Base-by-base conservation (phyloP, 2,113 vertebrate genomes). In the Gobio gobio region DNA sequence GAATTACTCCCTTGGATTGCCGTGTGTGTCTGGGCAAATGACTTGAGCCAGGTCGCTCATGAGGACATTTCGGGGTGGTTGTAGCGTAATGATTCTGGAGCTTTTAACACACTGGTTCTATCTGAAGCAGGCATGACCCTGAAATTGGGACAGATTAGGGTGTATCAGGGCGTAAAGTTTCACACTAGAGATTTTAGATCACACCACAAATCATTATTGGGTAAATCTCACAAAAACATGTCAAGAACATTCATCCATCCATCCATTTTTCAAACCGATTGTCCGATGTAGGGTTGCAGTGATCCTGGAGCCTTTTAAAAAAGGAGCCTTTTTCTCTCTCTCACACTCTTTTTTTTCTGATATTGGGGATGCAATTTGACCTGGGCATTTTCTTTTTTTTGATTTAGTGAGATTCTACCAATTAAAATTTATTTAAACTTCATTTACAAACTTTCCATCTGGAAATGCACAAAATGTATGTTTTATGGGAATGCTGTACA, bases 1-100 rank as follows among this genome's bases (percentile, higher is more conserved):
- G 70, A 86, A 74, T 72, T 66, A 49, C 80, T 86, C 47, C 13
- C 20, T 68, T 63, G 47, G 61, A 76, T 85, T 87, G 78, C 59
- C 0, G 5, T 77, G 10, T 78, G 33, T 49, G 73, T 82, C 79
- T 56, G 33, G 22, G 22, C 24, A 20, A 74, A 43, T 79, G 64
- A 59, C 45, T 78, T 29, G 18, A 36, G 24, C 66, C 18, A 61
- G 8, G 22, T 40, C 5, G 5, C 18, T 75, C 43, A n/a, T 40
- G 29, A 51, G 73, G 54, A 43, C 54, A 58, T 78, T 78, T 59
- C 6, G n/a, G 76, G 29, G 29, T 40, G 76, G 18, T 3, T 78
- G 54, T 54, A 22, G 14, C 16, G 10, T 22, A 76, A 33, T 56
- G 74, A 33, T 59, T 78, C 33, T 70, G 20, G 36, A 18, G 51